Conservation (phyloP, 2,797 vertebrate genomes). For the Ispidina lecontei region DNA sequence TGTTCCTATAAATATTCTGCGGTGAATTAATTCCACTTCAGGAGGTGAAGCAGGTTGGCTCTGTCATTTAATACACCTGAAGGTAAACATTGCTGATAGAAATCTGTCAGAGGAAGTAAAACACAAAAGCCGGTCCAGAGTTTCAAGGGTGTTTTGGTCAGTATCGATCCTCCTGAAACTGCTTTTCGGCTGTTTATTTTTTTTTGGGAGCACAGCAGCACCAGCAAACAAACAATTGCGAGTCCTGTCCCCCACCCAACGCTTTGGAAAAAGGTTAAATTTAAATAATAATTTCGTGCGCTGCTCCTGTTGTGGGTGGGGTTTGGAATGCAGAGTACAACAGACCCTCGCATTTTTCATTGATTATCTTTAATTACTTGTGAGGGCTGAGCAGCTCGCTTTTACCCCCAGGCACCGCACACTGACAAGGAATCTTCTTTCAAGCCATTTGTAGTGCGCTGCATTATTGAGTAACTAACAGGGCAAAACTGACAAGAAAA, state of each 20-base stretch:
- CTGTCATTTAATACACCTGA: conserved; percentile 11
- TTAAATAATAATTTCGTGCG: conserved; percentile 53
- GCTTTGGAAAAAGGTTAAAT: conserved; percentile 62
- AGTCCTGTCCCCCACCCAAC: not conserved
- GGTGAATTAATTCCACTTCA: conserved; percentile 43
- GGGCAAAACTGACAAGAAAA: conserved; percentile 72
- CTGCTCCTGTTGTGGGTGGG: conserved; percentile 77
- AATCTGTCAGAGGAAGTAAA: conserved; percentile 43
- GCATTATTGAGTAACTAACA: conserved; percentile 71
- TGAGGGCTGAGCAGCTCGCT: conserved; percentile 72
- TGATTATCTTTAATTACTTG: conserved; percentile 86
- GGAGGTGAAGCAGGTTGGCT: not conserved
- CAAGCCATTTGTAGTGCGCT: conserved; percentile 74
- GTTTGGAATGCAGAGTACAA: conserved; percentile 78
- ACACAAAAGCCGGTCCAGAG: not conserved
- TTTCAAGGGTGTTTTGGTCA: not conserved
- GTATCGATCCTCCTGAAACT: not conserved
- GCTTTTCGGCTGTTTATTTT: not conserved
- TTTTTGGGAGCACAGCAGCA: not conserved
- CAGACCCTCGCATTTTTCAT: conserved; percentile 78
- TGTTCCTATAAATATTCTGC: conserved; percentile 58
- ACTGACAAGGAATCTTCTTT: conserved; percentile 78
- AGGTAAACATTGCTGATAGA: conserved; percentile 50
- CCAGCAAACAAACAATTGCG: not conserved
- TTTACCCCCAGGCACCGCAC: conserved; percentile 63